Evolutionary conservation across 2,113 vertebrate species (phyloP).

Genomic region (Coracopsis vasa): DNA sequence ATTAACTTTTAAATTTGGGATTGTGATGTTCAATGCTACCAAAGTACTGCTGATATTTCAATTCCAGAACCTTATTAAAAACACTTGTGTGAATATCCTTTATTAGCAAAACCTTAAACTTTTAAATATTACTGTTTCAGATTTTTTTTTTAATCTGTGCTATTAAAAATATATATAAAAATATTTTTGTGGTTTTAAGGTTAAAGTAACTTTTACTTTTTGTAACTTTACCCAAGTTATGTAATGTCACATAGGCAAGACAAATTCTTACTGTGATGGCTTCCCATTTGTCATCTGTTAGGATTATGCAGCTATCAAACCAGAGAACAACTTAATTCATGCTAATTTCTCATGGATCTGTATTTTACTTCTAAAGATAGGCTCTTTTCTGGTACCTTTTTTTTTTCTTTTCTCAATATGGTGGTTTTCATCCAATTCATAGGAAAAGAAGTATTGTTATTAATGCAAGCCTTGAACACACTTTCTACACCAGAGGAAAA

Average conservation of each 20-base stretch:
- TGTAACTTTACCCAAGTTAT: background rate
- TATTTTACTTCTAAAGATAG: background rate
- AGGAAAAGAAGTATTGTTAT: conserved; percentile 96
- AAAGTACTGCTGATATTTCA: background rate
- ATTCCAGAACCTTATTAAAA: background rate
- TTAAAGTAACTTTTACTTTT: background rate
- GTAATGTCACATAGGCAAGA: background rate
- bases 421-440: conserved; percentile 42
- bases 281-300: background rate
- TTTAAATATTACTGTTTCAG: background rate
- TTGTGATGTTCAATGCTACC: background rate
- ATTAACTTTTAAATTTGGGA: background rate
- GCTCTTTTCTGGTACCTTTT: background rate
- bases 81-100: background rate
- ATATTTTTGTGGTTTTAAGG: background rate
- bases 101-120: background rate
- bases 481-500: conserved; percentile 96
- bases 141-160: background rate
- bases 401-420: background rate
- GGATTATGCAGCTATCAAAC: background rate
- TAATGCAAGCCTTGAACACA: conserved; percentile 97
- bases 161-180: background rate
- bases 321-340: background rate
- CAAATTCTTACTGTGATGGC: background rate
- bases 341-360: background rate